A percentile compares a stretch with the other conserved stretches of the same genome.
Conservation (phyloP, 2,888 invertebrate species). For the Anthophora plumipes region DNA sequence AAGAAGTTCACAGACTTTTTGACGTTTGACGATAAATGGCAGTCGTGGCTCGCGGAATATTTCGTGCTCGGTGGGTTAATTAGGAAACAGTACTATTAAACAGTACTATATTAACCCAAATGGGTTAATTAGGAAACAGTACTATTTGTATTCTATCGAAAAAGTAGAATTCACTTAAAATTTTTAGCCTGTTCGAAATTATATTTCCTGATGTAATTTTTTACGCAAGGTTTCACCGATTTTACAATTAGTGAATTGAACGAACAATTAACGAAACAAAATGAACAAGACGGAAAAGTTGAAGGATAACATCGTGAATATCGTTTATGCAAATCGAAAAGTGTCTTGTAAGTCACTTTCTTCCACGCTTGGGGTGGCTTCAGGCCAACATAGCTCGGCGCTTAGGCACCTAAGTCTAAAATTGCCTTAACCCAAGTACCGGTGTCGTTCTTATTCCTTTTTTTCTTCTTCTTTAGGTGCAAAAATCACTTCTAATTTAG, state of each 20-base stretch:
- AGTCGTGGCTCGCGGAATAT: too few relatives aligned
- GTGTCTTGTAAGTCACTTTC: conserved; percentile 60
- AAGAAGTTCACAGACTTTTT: too few relatives aligned
- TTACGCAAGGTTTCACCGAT: background rate
- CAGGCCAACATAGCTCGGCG: conserved; percentile 77
- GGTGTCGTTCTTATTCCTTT: conserved; percentile 52
- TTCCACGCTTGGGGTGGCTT: conserved; percentile 71
- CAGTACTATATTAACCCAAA: too few relatives aligned
- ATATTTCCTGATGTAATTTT: conserved; percentile 3
- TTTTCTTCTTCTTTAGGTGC: conserved; percentile 37
- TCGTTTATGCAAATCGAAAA: conserved; percentile 50
- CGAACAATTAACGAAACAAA: too few relatives aligned
- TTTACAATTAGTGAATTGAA: background rate
- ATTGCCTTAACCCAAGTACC: conserved; percentile 76
- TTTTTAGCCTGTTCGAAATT: background rate
- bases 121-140: conserved; percentile 23
- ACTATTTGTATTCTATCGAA: background rate
- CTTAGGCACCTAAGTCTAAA: conserved; percentile 80
- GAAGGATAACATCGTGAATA: conserved; percentile 40
- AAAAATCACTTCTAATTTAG: conserved; percentile 22
- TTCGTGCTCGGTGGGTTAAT: too few relatives aligned
- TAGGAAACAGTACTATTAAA: too few relatives aligned
- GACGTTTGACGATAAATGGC: too few relatives aligned
- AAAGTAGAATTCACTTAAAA: background rate
- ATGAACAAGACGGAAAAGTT: background rate